phyloP scores from a whole-genome alignment of 35 echinoderm and acorn worm species.

The Ptychodera flava region DNA sequence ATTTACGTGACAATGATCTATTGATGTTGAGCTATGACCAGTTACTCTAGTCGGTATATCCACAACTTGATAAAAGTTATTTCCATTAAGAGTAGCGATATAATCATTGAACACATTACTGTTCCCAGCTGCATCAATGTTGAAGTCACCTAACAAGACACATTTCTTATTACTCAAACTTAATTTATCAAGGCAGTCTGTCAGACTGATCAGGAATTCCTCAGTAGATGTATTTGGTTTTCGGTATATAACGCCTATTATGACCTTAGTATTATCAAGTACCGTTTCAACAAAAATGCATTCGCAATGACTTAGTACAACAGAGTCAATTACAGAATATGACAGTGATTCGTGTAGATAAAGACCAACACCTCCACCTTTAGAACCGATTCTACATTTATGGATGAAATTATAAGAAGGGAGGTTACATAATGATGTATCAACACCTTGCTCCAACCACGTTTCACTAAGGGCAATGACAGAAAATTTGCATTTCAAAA shows the following conservation, averaged over 20 bases:
- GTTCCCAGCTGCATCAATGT: neutral
- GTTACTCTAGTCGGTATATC: neutral
- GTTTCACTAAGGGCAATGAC: neutral
- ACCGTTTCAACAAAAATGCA: no score
- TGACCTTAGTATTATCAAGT: no score
- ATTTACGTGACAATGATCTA: conserved; percentile 7
- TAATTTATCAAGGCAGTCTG: neutral
- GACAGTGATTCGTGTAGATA: no score
- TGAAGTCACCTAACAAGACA: neutral
- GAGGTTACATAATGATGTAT: neutral
- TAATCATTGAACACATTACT: neutral
- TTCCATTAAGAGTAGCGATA: neutral
- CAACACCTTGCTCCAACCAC: neutral
- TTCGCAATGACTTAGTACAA: no score
- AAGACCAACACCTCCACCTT: no score
- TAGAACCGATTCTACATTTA: neutral
- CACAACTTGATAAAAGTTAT: neutral
- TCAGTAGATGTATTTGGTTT: neutral
- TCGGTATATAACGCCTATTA: no score
- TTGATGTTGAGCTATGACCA: neutral
- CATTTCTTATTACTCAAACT: neutral
- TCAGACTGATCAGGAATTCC: conserved; percentile 3
- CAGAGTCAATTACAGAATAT: no score
- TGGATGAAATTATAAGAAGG: neutral
- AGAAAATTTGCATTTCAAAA: neutral